Evolutionary conservation across 2,888 invertebrate species (phyloP).

Genomic region (Zeuzera pyrina): DNA sequence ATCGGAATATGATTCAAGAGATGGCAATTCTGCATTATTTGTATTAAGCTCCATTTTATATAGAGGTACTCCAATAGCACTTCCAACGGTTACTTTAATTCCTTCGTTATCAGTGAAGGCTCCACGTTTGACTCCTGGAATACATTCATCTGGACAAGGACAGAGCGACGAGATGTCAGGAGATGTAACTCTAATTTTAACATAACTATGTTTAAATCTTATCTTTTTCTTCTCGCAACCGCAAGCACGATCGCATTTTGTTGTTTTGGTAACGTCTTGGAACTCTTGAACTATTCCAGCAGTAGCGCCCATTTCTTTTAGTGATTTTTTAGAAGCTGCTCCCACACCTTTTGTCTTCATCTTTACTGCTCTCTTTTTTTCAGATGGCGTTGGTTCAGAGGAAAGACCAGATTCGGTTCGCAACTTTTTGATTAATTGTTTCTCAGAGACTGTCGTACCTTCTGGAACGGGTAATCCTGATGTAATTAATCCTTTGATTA

Average conservation of each 20-base stretch:
- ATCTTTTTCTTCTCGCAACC: constrained; percentile 54
- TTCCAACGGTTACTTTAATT: constrained; percentile 47
- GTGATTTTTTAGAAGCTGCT: constrained; percentile 12
- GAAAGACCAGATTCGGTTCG: constrained; percentile 21
- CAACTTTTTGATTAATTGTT: constrained; percentile 24
- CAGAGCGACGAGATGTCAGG: constrained; percentile 48
- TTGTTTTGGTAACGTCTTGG: constrained; percentile 39
- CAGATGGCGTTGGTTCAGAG: constrained; percentile 26
- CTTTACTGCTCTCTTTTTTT: constrained; percentile 27
- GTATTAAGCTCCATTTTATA: too few species aligned
- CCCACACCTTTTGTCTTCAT: constrained; percentile 28
- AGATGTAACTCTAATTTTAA: constrained; percentile 48
- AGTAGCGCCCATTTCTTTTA: constrained; percentile 11
- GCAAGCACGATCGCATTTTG: constrained; percentile 43
- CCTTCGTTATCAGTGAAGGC: constrained; percentile 45
- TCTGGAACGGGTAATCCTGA: neutral
- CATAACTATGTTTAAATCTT: constrained; percentile 49
- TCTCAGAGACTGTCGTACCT: neutral
- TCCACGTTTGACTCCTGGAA: constrained; percentile 40
- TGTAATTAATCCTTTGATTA: constrained; percentile 3
- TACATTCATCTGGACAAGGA: constrained; percentile 42
- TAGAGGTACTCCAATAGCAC: constrained; percentile 28
- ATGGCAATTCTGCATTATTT: too few species aligned
- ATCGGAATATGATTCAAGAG: too few species aligned
- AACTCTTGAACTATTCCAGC: constrained; percentile 30